Conservation (phyloP, 2,797 vertebrate species). For the Notamacropus eugenii region DNA sequence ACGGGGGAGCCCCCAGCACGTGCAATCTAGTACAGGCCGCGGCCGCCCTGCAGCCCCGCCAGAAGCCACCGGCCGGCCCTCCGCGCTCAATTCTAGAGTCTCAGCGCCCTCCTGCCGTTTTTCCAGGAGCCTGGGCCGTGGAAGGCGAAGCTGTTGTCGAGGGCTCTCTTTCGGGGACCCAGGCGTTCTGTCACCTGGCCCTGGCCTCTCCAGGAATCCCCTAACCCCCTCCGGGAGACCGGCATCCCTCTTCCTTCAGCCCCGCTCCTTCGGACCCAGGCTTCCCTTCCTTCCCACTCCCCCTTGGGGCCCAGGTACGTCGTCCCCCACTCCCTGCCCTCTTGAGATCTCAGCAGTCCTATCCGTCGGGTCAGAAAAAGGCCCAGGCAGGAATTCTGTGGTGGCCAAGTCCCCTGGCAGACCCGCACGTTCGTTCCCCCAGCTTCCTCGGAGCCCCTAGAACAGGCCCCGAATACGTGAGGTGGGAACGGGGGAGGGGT, state of each 20-base stretch:
- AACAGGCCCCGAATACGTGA: background rate
- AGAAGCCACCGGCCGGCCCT: constrained; percentile 91
- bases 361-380: background rate
- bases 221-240: background rate
- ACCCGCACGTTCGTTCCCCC: background rate
- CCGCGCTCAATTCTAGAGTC: constrained; percentile 92
- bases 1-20: constrained; percentile 93
- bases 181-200: background rate
- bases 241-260: background rate
- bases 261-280: background rate
- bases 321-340: background rate
- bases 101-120: constrained; percentile 91
- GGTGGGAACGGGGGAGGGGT: background rate
- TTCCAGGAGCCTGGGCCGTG: constrained; percentile 88
- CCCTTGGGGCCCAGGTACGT: background rate
- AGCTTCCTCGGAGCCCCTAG: background rate
- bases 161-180: background rate
- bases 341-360: background rate
- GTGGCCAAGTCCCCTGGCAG: background rate
- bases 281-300: background rate
- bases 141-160: constrained; percentile 20
- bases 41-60: constrained; percentile 88
- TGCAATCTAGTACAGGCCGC: constrained; percentile 92
- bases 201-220: background rate
- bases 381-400: background rate